These are phyloP conservation scores for Desmodus rotundus DNA, from an alignment of 2,113 vertebrate species.

Conservation along the genomic window DNA sequence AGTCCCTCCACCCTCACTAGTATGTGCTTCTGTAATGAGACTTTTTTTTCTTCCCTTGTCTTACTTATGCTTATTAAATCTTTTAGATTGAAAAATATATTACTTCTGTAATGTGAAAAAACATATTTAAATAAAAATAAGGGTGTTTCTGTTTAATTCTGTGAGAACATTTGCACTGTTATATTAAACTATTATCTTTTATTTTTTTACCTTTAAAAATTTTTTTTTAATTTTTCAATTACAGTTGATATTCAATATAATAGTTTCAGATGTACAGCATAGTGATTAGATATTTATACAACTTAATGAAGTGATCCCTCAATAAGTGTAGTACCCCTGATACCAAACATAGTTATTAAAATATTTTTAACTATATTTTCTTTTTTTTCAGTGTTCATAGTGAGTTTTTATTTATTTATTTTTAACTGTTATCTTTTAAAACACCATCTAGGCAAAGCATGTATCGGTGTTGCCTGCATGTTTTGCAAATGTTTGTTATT, in stretches of 20 bases:
- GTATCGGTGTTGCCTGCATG: background rate
- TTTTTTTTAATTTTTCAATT: too few species aligned
- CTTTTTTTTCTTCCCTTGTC: background rate
- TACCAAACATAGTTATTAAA: too few species aligned
- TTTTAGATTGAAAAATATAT: background rate
- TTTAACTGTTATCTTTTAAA: background rate
- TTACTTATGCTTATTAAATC: background rate
- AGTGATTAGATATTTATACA: too few species aligned
- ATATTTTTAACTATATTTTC: too few species aligned
- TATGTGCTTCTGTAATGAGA: background rate
- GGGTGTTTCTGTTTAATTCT: background rate
- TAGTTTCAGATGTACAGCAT: too few species aligned
- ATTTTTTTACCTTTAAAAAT: too few species aligned
- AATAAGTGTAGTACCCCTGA: too few species aligned
- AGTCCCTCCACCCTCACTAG: too few species aligned
- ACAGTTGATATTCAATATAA: too few species aligned
- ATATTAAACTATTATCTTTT: background rate
- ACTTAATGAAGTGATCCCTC: too few species aligned
- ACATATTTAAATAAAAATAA: background rate
- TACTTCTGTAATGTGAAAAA: slow-evolving; percentile 22
- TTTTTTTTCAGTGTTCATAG: too few species aligned
- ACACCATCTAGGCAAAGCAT: background rate
- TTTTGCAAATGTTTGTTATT: background rate
- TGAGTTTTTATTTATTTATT: too few species aligned
- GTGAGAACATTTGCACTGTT: slow-evolving; percentile 3